Evolutionary conservation across 2,888 invertebrate genomes (phyloP).

Genomic region (Seira ritae): DNA sequence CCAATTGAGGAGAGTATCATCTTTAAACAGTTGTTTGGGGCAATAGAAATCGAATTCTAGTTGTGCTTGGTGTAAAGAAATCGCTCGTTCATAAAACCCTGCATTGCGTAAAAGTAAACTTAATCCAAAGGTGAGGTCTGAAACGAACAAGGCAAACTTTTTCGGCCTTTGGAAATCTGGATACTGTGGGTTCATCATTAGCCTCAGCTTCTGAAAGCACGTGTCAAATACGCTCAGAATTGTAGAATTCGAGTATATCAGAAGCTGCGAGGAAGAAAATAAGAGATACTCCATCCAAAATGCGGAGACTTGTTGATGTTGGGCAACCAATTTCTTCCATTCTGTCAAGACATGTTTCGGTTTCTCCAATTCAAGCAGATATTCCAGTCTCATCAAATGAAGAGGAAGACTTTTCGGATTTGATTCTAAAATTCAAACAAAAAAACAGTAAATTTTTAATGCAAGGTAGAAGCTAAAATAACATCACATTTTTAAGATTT

Average conservation of each 20-base stretch:
- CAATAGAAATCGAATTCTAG: conserved; percentile 69
- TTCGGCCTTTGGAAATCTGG: conserved; percentile 70
- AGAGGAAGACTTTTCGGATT: conserved; percentile 68
- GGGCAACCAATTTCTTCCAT: conserved; percentile 69
- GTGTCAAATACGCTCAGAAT: conserved; percentile 57
- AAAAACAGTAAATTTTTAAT: conserved; percentile 20
- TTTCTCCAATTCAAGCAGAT: conserved; percentile 66
- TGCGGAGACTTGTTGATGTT: conserved; percentile 63
- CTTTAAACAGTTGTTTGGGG: conserved; percentile 51
- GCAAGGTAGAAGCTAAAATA: neutral
- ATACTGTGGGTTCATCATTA: conserved; percentile 68
- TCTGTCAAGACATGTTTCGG: conserved; percentile 65
- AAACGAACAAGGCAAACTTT: conserved; percentile 66
- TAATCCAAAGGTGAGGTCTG: conserved; percentile 65
- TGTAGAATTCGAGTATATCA: conserved; percentile 58
- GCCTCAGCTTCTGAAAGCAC: conserved; percentile 68
- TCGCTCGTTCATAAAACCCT: conserved; percentile 67
- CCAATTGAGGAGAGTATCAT: conserved; percentile 50
- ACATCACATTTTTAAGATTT: neutral
- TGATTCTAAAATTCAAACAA: conserved; percentile 59
- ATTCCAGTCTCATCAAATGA: conserved; percentile 62
- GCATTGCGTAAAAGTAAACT: conserved; percentile 62
- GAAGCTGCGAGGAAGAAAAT: conserved; percentile 66
- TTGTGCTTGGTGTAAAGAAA: conserved; percentile 70
- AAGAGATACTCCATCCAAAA: conserved; percentile 70